These are phyloP conservation scores for Dendrolimus punctatus DNA, from an alignment of 1,140 invertebrate genomes.

Conservation along the genomic window DNA sequence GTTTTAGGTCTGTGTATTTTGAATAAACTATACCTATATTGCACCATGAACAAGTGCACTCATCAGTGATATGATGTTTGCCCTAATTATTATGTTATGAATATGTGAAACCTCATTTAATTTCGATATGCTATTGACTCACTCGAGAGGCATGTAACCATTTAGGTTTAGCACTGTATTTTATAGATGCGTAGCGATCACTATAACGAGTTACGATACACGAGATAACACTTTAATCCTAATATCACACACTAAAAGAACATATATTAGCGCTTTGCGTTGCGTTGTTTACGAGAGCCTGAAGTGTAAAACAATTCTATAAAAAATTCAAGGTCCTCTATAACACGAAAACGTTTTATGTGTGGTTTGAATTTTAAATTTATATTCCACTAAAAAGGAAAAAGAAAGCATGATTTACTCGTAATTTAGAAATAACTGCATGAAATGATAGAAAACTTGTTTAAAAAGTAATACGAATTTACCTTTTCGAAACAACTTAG, in stretches of 20 bases:
- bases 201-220: constrained; percentile 40
- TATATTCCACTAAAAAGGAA: no score
- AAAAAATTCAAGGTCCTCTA: constrained; percentile 34
- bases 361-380: constrained; percentile 2
- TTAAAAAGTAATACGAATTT: neutral
- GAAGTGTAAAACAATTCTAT: constrained; percentile 32
- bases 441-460: no score
- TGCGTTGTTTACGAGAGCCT: constrained; percentile 15
- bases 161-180: constrained; percentile 33
- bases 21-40: constrained; percentile 10
- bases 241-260: constrained; percentile 58
- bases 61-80: constrained; percentile 12
- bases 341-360: constrained; percentile 22
- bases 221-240: constrained; percentile 61
- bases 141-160: constrained; percentile 30
- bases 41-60: neutral
- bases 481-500: constrained; percentile 6
- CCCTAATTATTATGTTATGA: constrained; percentile 7
- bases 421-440: no score
- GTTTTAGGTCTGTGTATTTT: constrained; percentile 41
- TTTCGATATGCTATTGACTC: constrained; percentile 41
- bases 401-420: no score
- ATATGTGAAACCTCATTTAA: constrained; percentile 9
- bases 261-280: constrained; percentile 52
- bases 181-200: constrained; percentile 37